Evolutionary conservation across 2,797 vertebrate species (phyloP).

Genomic region (Neoniphon sammara): DNA sequence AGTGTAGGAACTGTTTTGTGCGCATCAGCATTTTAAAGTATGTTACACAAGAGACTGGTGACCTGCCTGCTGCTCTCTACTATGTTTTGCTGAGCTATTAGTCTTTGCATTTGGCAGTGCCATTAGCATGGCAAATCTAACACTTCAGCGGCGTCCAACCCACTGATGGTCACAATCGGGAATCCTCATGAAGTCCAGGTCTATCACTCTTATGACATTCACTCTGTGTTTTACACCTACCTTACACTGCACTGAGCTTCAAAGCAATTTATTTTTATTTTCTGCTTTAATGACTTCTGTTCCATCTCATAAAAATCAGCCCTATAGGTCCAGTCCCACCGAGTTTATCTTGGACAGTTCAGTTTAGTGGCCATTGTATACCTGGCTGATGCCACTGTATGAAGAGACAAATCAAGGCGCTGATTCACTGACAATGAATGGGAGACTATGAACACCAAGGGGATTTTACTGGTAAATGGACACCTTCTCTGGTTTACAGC

Average conservation of each 20-base stretch:
- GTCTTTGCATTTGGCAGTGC: slow-evolving; percentile 47
- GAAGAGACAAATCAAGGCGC: background rate
- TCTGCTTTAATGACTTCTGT: too few relatives aligned
- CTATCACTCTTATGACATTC: background rate
- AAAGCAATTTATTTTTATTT: too few relatives aligned
- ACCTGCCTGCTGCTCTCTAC: slow-evolving; percentile 41
- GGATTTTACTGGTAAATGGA: slow-evolving; percentile 21
- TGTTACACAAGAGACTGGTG: slow-evolving; percentile 44
- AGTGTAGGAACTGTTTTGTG: slow-evolving; percentile 37
- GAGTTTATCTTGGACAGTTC: too few relatives aligned
- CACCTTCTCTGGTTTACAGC: slow-evolving; percentile 12
- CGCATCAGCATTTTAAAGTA: slow-evolving; percentile 57
- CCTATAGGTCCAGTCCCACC: too few relatives aligned
- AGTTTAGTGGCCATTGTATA: too few relatives aligned
- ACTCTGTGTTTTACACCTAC: background rate
- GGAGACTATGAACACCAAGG: background rate
- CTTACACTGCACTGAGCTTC: too few relatives aligned
- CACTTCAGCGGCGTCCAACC: slow-evolving; percentile 53
- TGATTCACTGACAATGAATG: background rate
- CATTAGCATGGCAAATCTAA: slow-evolving; percentile 54
- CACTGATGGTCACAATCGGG: slow-evolving; percentile 33
- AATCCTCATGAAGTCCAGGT: background rate
- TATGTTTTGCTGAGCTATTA: slow-evolving; percentile 52
- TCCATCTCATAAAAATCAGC: too few relatives aligned
- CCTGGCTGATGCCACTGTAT: too few relatives aligned